A percentile compares a stretch with the other conserved stretches of the same genome.
Conservation (phyloP, 2,888 invertebrate genomes). For the Troglohyphantes excavatus region DNA sequence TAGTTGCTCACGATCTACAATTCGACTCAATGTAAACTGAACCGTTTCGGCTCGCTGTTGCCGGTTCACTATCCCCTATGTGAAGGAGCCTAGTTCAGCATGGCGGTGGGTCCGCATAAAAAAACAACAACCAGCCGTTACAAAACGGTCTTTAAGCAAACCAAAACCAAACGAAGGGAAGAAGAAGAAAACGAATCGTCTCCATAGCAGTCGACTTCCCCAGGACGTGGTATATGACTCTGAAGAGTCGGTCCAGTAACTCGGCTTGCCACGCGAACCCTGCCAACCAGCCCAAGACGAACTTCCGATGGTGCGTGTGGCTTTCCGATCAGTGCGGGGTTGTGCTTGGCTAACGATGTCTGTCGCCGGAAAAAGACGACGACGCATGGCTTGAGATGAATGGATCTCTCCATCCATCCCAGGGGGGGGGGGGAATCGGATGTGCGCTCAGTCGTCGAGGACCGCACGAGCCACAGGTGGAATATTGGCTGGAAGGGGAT, state of each 20-base stretch:
- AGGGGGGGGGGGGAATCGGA: background rate
- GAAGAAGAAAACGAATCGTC: background rate
- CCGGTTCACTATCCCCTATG: no score
- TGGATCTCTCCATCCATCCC: background rate
- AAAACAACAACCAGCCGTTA: no score
- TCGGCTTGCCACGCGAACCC: background rate
- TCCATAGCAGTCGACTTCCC: background rate
- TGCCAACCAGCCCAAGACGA: background rate
- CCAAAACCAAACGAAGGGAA: background rate
- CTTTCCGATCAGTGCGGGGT: background rate
- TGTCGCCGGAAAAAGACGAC: background rate
- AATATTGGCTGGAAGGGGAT: no score
- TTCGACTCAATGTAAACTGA: no score
- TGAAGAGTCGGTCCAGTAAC: background rate
- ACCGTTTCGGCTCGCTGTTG: no score
- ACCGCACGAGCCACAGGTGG: background rate
- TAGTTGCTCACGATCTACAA: no score
- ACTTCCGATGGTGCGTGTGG: conserved; percentile 4
- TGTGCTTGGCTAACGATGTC: background rate
- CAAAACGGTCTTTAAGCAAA: background rate
- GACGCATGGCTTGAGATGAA: conserved; percentile 1
- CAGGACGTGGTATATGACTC: background rate
- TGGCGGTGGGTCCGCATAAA: no score
- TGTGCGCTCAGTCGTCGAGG: background rate
- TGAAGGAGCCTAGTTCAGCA: no score